A percentile compares a stretch with the other conserved stretches of the same genome.
phyloP scores from a whole-genome alignment of 2,797 vertebrate genomes.

The Corythornis leucogaster region DNA sequence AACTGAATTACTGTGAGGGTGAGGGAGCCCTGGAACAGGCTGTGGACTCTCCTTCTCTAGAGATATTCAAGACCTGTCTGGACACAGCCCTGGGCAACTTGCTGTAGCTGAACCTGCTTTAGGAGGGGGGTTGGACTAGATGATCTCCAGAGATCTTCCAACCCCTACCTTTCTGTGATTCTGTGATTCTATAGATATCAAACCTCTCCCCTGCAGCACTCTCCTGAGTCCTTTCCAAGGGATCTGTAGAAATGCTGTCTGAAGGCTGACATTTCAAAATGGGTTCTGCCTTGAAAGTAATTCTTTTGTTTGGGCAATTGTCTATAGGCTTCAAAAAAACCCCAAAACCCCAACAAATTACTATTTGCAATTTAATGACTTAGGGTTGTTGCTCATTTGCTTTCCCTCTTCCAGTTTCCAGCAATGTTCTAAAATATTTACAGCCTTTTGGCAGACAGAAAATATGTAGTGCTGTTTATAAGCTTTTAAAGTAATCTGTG shows the following conservation, averaged over 20 bases:
- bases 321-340: not conserved
- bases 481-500: not conserved
- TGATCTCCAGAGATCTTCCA: not conserved
- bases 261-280: not conserved
- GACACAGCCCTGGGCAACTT: not conserved
- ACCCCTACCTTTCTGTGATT: not conserved
- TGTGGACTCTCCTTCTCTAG: not conserved
- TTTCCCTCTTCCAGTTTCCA: not conserved
- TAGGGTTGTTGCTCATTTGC: not conserved
- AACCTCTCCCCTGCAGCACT: not conserved
- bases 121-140: not conserved
- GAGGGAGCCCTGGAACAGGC: not conserved
- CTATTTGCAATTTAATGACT: not conserved
- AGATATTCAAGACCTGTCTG: not conserved
- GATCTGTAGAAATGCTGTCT: not conserved
- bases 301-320: not conserved
- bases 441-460: not conserved
- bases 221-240: not conserved
- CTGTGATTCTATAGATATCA: not conserved
- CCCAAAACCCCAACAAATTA: not conserved
- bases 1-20: not conserved
- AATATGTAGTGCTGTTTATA: not conserved
- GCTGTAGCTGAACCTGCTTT: not conserved
- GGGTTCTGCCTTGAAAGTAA: not conserved
- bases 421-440: not conserved